phyloP scores from a whole-genome alignment of 2,888 invertebrate species.

The Eilema depressum region DNA sequence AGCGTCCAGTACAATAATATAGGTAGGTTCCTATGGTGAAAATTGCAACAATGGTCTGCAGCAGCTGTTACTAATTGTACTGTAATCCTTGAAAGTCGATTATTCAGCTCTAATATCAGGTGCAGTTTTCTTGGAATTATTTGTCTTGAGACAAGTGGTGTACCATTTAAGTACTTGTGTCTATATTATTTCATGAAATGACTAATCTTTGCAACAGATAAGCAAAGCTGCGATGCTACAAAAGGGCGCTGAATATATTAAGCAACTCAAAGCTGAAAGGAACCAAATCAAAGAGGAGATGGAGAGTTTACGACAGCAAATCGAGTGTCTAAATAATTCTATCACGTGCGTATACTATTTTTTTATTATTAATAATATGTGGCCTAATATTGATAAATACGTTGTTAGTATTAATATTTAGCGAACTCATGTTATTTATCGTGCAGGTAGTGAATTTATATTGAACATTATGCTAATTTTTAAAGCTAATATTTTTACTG shows the following conservation, averaged over 20 bases:
- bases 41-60: no score
- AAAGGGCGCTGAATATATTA: slow-evolving; percentile 98
- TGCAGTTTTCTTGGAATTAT: no score
- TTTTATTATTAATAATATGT: neutral
- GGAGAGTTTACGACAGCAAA: slow-evolving; percentile 94
- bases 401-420: neutral
- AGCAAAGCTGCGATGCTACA: slow-evolving; percentile 99
- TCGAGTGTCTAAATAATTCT: slow-evolving; percentile 95
- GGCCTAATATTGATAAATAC: neutral
- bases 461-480: neutral
- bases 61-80: no score
- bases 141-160: no score
- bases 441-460: neutral
- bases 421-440: neutral
- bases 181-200: neutral
- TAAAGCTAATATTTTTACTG: neutral
- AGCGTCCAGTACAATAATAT: no score
- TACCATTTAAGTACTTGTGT: no score
- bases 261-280: slow-evolving; percentile 94
- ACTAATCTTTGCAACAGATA: slow-evolving; percentile 82
- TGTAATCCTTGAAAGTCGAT: no score
- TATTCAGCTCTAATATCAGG: no score
- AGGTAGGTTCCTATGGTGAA: neutral
- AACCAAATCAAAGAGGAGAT: slow-evolving; percentile 96
- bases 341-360: slow-evolving; percentile 89